These are phyloP conservation scores for Thera britannica DNA, from an alignment of 2,888 invertebrate species.

Conservation along the genomic window DNA sequence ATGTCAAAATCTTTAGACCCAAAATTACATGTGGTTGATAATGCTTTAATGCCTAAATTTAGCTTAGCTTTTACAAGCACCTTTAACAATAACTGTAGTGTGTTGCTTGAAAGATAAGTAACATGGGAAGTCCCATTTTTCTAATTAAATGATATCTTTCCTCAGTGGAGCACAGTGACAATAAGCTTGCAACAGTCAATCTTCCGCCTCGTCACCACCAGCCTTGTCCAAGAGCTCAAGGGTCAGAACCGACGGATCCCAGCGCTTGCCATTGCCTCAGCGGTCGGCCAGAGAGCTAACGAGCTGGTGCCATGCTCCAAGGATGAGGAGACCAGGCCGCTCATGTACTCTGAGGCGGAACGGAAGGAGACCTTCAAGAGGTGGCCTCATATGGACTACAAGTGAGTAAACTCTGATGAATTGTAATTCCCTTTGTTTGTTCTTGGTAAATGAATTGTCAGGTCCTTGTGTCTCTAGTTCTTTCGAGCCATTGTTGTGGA, in stretches of 20 bases:
- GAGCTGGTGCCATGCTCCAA: constrained; percentile 87
- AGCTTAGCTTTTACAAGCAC: too few species aligned
- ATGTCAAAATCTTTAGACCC: too few species aligned
- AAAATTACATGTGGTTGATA: too few species aligned
- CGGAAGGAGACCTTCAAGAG: constrained; percentile 95
- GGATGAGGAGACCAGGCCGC: constrained; percentile 75
- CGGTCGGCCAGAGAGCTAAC: constrained; percentile 93
- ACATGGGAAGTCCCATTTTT: too few species aligned
- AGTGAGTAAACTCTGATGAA: constrained; percentile 83
- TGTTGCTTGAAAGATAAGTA: too few species aligned
- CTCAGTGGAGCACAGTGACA: constrained; percentile 96
- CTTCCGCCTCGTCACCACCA: constrained; percentile 91
- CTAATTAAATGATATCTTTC: constrained; percentile 36
- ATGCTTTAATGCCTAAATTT: too few species aligned
- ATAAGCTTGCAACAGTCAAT: constrained; percentile 91
- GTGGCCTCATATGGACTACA: constrained; percentile 99
- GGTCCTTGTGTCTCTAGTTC: neutral
- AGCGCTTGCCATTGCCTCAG: constrained; percentile 94
- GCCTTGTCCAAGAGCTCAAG: constrained; percentile 92
- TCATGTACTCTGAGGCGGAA: constrained; percentile 97
- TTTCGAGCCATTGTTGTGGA: too few species aligned
- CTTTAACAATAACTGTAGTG: too few species aligned
- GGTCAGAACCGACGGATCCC: constrained; percentile 93
- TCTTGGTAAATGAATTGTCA: neutral
- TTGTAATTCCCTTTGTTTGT: neutral